Base-by-base conservation (phyloP, 37 sponge, comb jelly and placozoan species). In the Eunapius fragilis region DNA sequence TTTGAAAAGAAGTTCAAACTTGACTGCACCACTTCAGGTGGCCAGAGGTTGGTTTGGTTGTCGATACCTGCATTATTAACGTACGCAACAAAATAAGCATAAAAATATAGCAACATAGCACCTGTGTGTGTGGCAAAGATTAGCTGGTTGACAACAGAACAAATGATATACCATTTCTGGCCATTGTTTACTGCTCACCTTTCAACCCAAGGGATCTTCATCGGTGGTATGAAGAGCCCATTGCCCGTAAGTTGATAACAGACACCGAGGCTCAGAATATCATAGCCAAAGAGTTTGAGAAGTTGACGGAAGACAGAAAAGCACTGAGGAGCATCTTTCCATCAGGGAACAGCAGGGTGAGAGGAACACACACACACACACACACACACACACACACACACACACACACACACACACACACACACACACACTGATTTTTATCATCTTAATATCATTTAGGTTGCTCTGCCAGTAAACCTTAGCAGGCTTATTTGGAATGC, bases 401-500 rank as follows among this genome's bases (percentile, higher is more conserved):
- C 41, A 41, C 41, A 58, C 58, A 58, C 74, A 72, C 74, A 72
- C 74, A 72, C 74, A 72, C 74, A 72, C 74, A 72, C 27, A 24
- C 27, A 11, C 58, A 58, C 22, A 17, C 74, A 72, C n/a, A 72
- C n/a, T 13, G 11, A 72, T 32, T 33, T 22, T 58, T 1, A 58
- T 47, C 50, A 31, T 67, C 11, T 17, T 49, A 17, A 31, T 81
- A n/a, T 50, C 0, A 79, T 70, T 45, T 74, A 94, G 91, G 91
- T 95, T 10, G 99, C 88, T 17, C 86, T 98, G 41, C 99, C 99
- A 2, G 98, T 97, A 14, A 93, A 97, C 71, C 89, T 99, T 80
- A 78, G 50, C 25, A 82, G 99, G 31, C 89, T 99, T 35, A 99
- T 99, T 41, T 96, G 96, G 92, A 97, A 97, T 85, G 99, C 99